Percentiles rank a stretch among this genome's conserved stretches.
phyloP scores from a whole-genome alignment of 2,888 invertebrate species.

The Apamea sordens region DNA sequence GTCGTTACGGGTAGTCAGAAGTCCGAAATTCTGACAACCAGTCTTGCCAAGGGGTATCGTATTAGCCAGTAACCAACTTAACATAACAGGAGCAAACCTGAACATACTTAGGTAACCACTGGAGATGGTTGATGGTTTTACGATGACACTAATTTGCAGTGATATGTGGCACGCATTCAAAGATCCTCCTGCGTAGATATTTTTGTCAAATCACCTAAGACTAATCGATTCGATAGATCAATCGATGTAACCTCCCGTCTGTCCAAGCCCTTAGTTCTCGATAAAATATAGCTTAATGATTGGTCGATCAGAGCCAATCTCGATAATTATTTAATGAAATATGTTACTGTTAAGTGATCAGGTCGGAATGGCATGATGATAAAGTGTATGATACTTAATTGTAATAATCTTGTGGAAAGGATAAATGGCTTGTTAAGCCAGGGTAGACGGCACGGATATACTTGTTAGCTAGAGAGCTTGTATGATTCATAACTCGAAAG shows the following conservation, averaged over 20 bases:
- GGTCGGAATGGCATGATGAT: slow-evolving; percentile 51
- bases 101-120: not conserved
- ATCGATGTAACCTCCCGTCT: not conserved
- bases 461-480: slow-evolving; percentile 30
- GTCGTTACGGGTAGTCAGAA: too few species aligned
- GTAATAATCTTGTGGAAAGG: slow-evolving; percentile 57
- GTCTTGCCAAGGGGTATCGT: too few species aligned
- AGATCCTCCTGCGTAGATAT: not conserved
- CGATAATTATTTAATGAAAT: slow-evolving; percentile 67
- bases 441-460: slow-evolving; percentile 4
- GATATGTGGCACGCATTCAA: slow-evolving; percentile 13
- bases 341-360: slow-evolving; percentile 59
- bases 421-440: slow-evolving; percentile 41
- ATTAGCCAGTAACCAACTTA: not conserved
- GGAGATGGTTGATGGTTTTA: not conserved
- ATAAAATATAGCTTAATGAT: slow-evolving; percentile 58
- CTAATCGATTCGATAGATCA: slow-evolving; percentile 1
- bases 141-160: not conserved
- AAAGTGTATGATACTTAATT: slow-evolving; percentile 57
- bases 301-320: slow-evolving; percentile 63
- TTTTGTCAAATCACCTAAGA: slow-evolving; percentile 11
- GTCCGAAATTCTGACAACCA: too few species aligned
- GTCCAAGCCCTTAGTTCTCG: slow-evolving; percentile 32
- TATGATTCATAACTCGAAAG: slow-evolving; percentile 40
- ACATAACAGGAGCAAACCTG: not conserved